A percentile compares a stretch with the other conserved stretches of the same genome.
Conservation (phyloP, 2,888 invertebrate species). For the Hydroisotoma schaefferi region DNA sequence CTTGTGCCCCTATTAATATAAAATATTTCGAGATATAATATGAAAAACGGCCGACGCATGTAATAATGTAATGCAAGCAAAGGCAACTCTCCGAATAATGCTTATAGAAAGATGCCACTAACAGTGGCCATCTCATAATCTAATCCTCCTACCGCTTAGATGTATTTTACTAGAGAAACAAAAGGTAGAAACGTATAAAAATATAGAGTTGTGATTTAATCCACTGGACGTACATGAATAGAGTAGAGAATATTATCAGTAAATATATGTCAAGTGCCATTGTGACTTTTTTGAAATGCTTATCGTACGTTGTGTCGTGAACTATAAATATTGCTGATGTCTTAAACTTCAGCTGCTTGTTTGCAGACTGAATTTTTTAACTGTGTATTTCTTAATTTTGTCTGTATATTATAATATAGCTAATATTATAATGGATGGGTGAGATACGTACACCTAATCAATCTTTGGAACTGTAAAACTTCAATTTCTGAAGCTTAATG, state of each 20-base stretch:
- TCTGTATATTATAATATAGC: not conserved
- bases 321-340: too few species aligned
- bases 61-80: too few species aligned
- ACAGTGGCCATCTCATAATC: too few species aligned
- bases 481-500: not conserved
- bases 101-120: too few species aligned
- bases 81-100: too few species aligned
- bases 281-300: slow-evolving; percentile 5
- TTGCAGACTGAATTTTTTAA: slow-evolving; percentile 3
- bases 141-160: too few species aligned
- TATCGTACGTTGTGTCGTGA: too few species aligned
- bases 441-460: not conserved
- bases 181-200: not conserved
- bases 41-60: too few species aligned
- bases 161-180: not conserved
- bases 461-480: not conserved
- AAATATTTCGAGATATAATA: too few species aligned
- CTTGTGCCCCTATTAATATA: too few species aligned
- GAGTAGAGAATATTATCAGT: too few species aligned
- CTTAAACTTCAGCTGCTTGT: slow-evolving; percentile 1
- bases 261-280: slow-evolving; percentile 11
- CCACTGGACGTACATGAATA: slow-evolving; percentile 1
- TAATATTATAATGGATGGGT: not conserved
- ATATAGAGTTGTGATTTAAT: slow-evolving; percentile 6
- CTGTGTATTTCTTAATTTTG: not conserved